Evolutionary conservation across 2,888 invertebrate genomes (phyloP), one percentile per base, ranked within the genome.

Genomic region (Stictocephala bisonia): DNA sequence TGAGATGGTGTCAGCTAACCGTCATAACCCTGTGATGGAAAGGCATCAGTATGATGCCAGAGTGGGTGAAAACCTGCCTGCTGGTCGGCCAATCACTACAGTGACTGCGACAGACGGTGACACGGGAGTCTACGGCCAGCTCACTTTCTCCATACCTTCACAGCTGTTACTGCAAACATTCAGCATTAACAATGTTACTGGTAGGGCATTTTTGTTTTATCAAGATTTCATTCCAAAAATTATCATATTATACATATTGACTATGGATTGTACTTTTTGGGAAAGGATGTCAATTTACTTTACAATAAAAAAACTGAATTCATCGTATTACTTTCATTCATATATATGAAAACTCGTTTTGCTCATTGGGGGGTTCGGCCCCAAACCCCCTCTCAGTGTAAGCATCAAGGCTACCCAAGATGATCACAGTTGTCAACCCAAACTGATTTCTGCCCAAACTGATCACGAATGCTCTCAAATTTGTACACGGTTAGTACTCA

Each of bases 121-220:
- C 73, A 73, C 72, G 56, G 80, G 80, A 26, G 50, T 75, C 9
- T 86, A 84, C 80, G 87, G 87, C 3, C 83, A 84, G 41, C 84
- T 97, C 15, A 87, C 89, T 0, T 98, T 95, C 83, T 90, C 91
- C 40, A 93, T 95, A 77, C 90, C 90, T 66, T 93, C 94, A 0
- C 90, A 91, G 73, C 85, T 89, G 58, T 86, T 93, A 81, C 89
- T 88, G 74, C 91, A 92, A 77, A 87, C 88, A 53, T 95, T 95
- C 83, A 86, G 89, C 27, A 89, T 95, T 64, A 91, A 94, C 82
- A 88, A 90, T 78, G 82, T 84, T 50, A 89, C 89, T 75, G 95
- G 95, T 71, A 75, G 74, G 76, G n/a, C n/a, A 66, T 24, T n/a
- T 51, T 68, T 18, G 24, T 22, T 18, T 22, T 20, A 11, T 13